A percentile compares a stretch with the other conserved stretches of the same genome.
Conservation (phyloP, 2,888 invertebrate species). For the Auanema freiburgensis region DNA sequence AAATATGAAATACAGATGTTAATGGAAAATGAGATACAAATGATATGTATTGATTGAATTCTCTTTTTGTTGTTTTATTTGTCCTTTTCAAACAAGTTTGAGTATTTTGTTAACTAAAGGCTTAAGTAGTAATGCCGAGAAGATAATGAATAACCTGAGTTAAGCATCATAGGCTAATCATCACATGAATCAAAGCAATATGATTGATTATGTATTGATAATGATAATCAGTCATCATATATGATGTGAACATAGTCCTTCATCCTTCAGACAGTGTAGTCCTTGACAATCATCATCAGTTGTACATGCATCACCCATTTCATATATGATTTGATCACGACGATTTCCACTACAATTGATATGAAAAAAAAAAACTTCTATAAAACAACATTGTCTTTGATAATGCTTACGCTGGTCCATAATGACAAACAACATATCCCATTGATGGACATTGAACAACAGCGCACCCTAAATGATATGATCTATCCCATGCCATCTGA, state of each 20-base stretch:
- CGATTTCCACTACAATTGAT: constrained; percentile 30
- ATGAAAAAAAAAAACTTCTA: neutral
- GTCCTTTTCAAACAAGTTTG: no score
- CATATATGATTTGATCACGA: constrained; percentile 35
- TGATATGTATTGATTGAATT: no score
- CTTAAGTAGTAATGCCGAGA: no score
- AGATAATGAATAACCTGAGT: no score
- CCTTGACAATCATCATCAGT: constrained; percentile 35
- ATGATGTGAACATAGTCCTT: constrained; percentile 16
- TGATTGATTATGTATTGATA: no score
- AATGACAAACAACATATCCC: constrained; percentile 46
- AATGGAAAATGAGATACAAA: no score
- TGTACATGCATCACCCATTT: constrained; percentile 33
- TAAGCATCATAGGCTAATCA: no score
- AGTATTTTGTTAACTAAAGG: no score
- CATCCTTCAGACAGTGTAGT: constrained; percentile 20
- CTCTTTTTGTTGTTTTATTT: no score
- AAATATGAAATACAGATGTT: no score
- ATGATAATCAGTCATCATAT: no score
- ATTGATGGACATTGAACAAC: constrained; percentile 36
- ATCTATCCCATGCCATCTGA: constrained; percentile 45
- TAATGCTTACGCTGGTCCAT: constrained; percentile 37
- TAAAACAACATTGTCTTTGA: neutral
- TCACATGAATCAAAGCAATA: no score
- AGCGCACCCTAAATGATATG: constrained; percentile 37